Evolutionary conservation across 2,797 vertebrate genomes (phyloP).

Genomic region (Hozukius guyotensis): DNA sequence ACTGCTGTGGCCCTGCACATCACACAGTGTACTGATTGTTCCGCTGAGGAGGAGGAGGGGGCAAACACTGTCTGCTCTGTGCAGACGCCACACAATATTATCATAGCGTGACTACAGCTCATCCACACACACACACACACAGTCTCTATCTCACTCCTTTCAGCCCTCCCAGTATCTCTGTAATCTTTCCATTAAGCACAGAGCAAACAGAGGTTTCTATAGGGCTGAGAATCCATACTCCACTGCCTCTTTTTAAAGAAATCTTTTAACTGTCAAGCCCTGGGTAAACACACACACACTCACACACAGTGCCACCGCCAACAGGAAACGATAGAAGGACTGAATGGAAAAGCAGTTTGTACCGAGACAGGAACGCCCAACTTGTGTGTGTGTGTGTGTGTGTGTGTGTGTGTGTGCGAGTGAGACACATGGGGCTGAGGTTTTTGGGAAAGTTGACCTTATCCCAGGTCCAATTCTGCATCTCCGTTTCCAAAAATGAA

Average conservation of each 20-base stretch:
- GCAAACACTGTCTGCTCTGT: constrained; percentile 66
- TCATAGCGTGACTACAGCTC: constrained; percentile 74
- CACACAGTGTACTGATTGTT: constrained; percentile 77
- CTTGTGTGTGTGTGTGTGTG: constrained; percentile 14
- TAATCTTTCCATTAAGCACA: constrained; percentile 64
- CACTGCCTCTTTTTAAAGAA: constrained; percentile 30
- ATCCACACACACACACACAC: constrained; percentile 7
- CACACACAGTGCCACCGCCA: constrained; percentile 37
- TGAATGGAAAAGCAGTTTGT: constrained; percentile 73
- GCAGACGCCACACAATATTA: constrained; percentile 74
- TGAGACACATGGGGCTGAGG: constrained; percentile 45
- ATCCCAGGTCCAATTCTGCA: constrained; percentile 61
- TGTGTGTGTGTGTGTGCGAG: neutral
- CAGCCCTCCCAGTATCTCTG: constrained; percentile 34
- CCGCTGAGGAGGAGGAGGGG: constrained; percentile 41
- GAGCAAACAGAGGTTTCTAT: constrained; percentile 67
- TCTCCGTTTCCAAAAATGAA: constrained; percentile 54
- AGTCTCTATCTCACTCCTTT: constrained; percentile 36
- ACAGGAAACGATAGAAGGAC: constrained; percentile 58
- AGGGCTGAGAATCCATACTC: constrained; percentile 59
- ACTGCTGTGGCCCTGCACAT: constrained; percentile 61
- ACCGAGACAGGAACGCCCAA: constrained; percentile 64
- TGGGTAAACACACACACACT: constrained; percentile 67
- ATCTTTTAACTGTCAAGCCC: constrained; percentile 57
- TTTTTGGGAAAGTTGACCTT: constrained; percentile 70